Base-by-base conservation (phyloP, 2,888 invertebrate species). In the Stratiomys singularior region DNA sequence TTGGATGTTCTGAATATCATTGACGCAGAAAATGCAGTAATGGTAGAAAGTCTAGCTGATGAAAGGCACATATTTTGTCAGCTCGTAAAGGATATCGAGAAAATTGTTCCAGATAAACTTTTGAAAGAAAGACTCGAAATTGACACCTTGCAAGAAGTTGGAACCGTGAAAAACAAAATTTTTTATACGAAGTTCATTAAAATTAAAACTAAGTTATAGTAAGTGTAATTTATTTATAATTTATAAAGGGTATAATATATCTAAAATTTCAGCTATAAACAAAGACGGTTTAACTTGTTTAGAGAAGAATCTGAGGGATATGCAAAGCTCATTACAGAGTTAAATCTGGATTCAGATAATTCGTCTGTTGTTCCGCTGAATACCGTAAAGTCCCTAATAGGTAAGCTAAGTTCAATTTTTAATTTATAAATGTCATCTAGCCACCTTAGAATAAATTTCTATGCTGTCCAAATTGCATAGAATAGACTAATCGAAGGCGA, bases 221-320 rank as follows among this genome's bases (percentile, higher is more conserved):
- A 91, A 93, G 97, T 94, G 82, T 67, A 28, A 9, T 76, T 27
- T 37, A 15, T 64, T 0, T 30, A 23, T 5, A 30, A 23, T 46
- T 37, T 18, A 1, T 1, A 5, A 37, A 37, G 25, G 11, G 2
- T 60, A 60, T n/a, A n/a, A n/a, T n/a, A n/a, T 23, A 5, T 25
- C 7, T 13, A 15, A 23, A 60, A 79, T 91, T 91, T 80, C 87
- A 99, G 99, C 87, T 99, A 99, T 87, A 99, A 99, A 87, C 99
- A 99, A 88, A 93, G 98, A 83, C 99, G 99, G 85, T 99, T 98
- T 87, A 99, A 99, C 89, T 90, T 99, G 83, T 94, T 99, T 85
- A 92, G 99, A 76, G 99, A 99, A 89, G 99, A 99, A 89, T 97
- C 96, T 88, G 99, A 99, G 89, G 99, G 99, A 5, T 99, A 97